Percentiles rank a stretch among this genome's conserved stretches.
These are phyloP conservation scores for Acromyrmex heyeri DNA, from an alignment of 1,140 invertebrate species.

Conservation along the genomic window DNA sequence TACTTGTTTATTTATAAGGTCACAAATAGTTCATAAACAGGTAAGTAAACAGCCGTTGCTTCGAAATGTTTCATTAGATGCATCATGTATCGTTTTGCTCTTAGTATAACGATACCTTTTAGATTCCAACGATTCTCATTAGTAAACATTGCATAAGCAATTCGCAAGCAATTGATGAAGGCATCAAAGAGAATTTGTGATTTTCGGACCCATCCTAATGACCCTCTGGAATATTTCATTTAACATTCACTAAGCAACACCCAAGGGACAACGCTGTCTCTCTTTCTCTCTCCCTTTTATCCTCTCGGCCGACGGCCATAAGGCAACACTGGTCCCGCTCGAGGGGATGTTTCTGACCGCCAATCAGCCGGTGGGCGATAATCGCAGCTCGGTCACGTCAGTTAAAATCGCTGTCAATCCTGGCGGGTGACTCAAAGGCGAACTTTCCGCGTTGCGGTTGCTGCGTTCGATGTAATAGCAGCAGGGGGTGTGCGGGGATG, in stretches of 20 bases:
- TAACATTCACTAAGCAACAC: constrained; percentile 34
- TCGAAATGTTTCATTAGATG: not conserved
- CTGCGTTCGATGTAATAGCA: constrained; percentile 68
- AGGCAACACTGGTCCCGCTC: not conserved
- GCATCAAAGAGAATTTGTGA: constrained; percentile 56
- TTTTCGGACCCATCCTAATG: constrained; percentile 39
- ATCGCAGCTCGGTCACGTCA: constrained; percentile 66
- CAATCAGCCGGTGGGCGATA: constrained; percentile 74
- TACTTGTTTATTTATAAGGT: no score
- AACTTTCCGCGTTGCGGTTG: constrained; percentile 73
- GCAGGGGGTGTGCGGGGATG: not conserved
- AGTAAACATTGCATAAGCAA: constrained; percentile 57
- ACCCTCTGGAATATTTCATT: constrained; percentile 11
- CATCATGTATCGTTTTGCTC: constrained; percentile 20
- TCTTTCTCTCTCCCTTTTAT: not conserved
- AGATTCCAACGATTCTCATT: constrained; percentile 25
- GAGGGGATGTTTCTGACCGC: constrained; percentile 71
- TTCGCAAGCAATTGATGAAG: constrained; percentile 43
- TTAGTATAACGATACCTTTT: constrained; percentile 30
- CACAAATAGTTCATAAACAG: not conserved
- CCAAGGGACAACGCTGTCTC: not conserved
- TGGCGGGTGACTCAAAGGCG: constrained; percentile 68
- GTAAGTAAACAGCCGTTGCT: not conserved
- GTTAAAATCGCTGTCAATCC: constrained; percentile 75
- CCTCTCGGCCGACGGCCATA: not conserved